Evolutionary conservation across 2,888 invertebrate genomes (phyloP).

Genomic region (Tiphia femorata): DNA sequence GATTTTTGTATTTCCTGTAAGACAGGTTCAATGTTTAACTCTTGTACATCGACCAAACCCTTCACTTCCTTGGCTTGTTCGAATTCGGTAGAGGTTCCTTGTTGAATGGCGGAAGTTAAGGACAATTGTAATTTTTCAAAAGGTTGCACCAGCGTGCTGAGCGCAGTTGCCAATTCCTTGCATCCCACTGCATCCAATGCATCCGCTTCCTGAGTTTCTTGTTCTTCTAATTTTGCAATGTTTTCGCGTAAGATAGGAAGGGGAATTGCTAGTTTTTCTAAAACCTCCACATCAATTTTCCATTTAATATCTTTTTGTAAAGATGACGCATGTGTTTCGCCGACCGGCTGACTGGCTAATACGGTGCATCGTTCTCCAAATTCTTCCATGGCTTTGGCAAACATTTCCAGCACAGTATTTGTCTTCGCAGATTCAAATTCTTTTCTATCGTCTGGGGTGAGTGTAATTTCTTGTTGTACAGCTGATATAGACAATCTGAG

Average conservation of each 20-base stretch:
- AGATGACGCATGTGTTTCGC: conserved; percentile 21
- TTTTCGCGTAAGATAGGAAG: conserved; percentile 29
- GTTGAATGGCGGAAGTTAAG: conserved; percentile 31
- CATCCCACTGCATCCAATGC: conserved; percentile 9
- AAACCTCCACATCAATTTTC: neutral
- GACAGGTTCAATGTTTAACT: conserved; percentile 14
- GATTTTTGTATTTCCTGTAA: conserved; percentile 22
- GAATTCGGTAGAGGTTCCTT: conserved; percentile 52
- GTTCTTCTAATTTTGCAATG: conserved; percentile 35
- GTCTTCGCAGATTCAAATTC: conserved; percentile 18
- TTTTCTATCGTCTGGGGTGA: conserved; percentile 2
- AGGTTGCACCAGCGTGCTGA: conserved; percentile 44
- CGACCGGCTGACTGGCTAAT: conserved; percentile 2
- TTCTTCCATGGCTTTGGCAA: conserved; percentile 56
- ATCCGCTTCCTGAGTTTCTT: conserved; percentile 2
- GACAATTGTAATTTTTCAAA: conserved; percentile 22
- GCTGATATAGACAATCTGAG: conserved; percentile 8
- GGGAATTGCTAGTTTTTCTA: neutral
- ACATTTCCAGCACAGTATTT: conserved; percentile 59
- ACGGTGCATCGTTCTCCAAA: conserved; percentile 17
- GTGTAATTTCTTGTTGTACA: conserved; percentile 7
- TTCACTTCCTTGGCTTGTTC: conserved; percentile 7
- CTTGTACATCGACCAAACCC: neutral
- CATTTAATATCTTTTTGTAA: conserved; percentile 28
- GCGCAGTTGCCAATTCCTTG: conserved; percentile 14